Percentiles rank a stretch among this genome's conserved stretches.
Evolutionary conservation across 2,888 invertebrate genomes (phyloP).

Genomic region (Argyra leucocephala): DNA sequence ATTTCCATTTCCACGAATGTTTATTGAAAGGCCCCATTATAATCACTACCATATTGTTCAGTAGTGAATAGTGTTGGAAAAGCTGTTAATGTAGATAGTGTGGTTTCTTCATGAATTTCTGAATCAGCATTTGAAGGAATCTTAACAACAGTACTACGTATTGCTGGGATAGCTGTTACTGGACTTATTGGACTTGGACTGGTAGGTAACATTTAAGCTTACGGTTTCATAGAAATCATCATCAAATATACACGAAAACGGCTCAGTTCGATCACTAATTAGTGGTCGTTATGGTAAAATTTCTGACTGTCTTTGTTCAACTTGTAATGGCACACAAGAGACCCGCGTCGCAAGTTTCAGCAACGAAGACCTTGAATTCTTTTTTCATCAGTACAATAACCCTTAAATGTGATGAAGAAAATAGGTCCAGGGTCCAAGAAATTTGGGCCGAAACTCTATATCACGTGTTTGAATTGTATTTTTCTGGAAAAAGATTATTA

Average conservation of each 20-base stretch:
- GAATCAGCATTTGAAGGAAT: constrained; percentile 29
- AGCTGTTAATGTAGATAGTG: constrained; percentile 55
- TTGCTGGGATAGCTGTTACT: constrained; percentile 27
- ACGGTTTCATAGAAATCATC: constrained; percentile 74
- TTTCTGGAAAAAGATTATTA: too few relatives aligned
- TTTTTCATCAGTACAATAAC: too few relatives aligned
- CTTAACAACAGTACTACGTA: constrained; percentile 33
- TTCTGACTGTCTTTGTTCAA: neutral
- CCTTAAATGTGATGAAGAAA: too few relatives aligned
- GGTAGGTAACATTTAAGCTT: constrained; percentile 65
- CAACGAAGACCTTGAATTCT: too few relatives aligned
- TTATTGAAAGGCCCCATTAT: constrained; percentile 44
- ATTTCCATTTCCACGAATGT: constrained; percentile 53
- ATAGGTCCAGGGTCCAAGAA: too few relatives aligned
- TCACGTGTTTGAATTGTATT: too few relatives aligned
- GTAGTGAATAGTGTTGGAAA: constrained; percentile 54
- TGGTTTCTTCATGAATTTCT: constrained; percentile 46
- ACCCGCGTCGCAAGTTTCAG: too few relatives aligned
- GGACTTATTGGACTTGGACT: constrained; percentile 44
- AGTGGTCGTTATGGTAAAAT: constrained; percentile 28
- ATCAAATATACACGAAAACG: constrained; percentile 60
- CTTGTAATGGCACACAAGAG: too few relatives aligned
- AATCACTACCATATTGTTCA: constrained; percentile 55
- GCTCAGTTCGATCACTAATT: constrained; percentile 41
- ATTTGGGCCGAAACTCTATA: too few relatives aligned